These are phyloP conservation scores for Phylloscopus whistleri DNA, from an alignment of 2,113 vertebrate species.

Conservation along the genomic window DNA sequence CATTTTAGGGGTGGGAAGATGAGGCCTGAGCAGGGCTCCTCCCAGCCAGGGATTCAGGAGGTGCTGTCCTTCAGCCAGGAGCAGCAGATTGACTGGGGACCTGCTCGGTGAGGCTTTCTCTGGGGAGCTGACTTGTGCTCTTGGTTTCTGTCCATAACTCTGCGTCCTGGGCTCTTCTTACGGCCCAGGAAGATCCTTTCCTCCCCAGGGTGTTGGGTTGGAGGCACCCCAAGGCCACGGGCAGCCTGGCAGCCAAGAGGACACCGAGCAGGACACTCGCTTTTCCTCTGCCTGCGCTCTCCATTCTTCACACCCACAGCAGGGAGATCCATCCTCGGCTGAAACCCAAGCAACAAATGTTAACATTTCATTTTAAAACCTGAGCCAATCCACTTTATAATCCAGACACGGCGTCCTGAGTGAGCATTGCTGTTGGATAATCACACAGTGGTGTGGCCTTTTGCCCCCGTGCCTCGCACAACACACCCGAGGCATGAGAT, in stretches of 20 bases:
- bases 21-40: background rate
- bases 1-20: background rate
- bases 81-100: rapidly evolving
- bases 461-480: conserved; percentile 52
- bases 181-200: background rate
- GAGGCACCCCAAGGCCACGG: background rate
- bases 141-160: rapidly evolving
- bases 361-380: conserved; percentile 41
- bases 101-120: background rate
- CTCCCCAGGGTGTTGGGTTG: background rate
- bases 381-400: conserved; percentile 51
- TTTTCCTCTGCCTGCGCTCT: background rate
- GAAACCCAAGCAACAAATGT: conserved; percentile 17
- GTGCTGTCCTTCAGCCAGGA: background rate
- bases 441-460: conserved; percentile 51
- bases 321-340: background rate
- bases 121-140: rapidly evolving
- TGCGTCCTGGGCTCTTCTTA: background rate
- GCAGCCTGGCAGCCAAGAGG: background rate
- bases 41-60: background rate
- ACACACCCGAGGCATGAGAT: conserved; percentile 60
- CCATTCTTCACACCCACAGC: background rate
- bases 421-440: conserved; percentile 57
- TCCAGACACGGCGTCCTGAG: conserved; percentile 47
- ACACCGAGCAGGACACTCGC: background rate